A percentile compares a stretch with the other conserved stretches of the same genome.
Evolutionary conservation across 2,797 vertebrate genomes (phyloP).

Genomic region (Parambassis ranga): DNA sequence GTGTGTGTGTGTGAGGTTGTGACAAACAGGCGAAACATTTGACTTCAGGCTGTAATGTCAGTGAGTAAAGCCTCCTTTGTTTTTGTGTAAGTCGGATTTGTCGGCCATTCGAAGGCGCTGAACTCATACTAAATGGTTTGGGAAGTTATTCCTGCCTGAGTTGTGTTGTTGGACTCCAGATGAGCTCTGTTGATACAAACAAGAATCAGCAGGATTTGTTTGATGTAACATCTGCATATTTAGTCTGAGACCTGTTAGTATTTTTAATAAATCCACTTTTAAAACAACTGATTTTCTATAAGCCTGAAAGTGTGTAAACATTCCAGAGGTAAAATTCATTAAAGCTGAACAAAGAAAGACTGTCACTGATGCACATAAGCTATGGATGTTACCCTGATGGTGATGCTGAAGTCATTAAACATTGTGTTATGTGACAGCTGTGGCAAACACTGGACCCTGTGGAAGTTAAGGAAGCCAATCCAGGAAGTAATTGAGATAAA

Average conservation of each 20-base stretch:
- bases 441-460: no score
- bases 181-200: slow-evolving; percentile 11
- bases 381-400: no score
- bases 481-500: no score
- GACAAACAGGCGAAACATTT: slow-evolving; percentile 50
- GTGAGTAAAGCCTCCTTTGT: slow-evolving; percentile 26
- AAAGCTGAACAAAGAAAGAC: background rate
- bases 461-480: no score
- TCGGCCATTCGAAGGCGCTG: slow-evolving; percentile 20
- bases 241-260: background rate
- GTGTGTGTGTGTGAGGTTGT: slow-evolving; percentile 14
- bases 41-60: slow-evolving; percentile 32
- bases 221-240: slow-evolving; percentile 8
- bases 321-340: background rate
- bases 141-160: slow-evolving; percentile 30
- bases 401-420: no score
- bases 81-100: slow-evolving; percentile 10
- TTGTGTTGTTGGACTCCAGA: slow-evolving; percentile 1
- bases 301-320: slow-evolving; percentile 5
- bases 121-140: slow-evolving; percentile 27
- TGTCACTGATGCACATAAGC: no score
- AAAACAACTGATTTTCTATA: slow-evolving; percentile 6
- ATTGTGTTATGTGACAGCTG: no score
- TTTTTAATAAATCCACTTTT: slow-evolving; percentile 30
- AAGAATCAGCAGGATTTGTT: slow-evolving; percentile 8